Evolutionary conservation across 2,888 invertebrate genomes (phyloP), one percentile per base, ranked within the genome.

Genomic region (Xanthia togata): DNA sequence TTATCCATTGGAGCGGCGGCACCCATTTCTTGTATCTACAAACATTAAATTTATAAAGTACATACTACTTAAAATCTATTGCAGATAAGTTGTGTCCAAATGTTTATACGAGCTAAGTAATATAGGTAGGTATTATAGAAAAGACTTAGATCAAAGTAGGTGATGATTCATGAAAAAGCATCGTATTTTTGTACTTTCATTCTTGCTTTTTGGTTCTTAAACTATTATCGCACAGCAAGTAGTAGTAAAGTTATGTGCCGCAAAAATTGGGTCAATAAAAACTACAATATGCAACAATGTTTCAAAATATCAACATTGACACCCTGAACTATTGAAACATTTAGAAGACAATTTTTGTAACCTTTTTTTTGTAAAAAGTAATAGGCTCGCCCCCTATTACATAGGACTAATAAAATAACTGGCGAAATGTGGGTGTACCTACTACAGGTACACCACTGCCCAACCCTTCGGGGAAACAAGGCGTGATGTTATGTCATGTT

Each of bases 11-110:
- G 17, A 38, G 12, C 41, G n/a, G 53, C 62, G 23, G 73, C 70
- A 1, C 53, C 80, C 82, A 86, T 86, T 72, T 62, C 4, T 50
- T 73, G 14, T 14, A 68, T 70, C 86, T 86, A 70, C 74, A 84
- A 86, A 38, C 1, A 47, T 59, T 0, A 2, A 6, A 53, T 0
- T 31, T 50, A 50, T 57, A 23, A 70, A 68, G 44, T 41, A 38
- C 63, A 38, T n/a, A 14, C 2, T n/a, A 38, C n/a, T n/a, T n/a
- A n/a, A 35, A n/a, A 63, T 63, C 4, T 8, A 23, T 35, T 14
- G 62, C 35, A 23, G 23, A 6, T 35, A 12, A 35, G 8, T 62
- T 62, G 23, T 35, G 6, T 35, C 3, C 11, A 62, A 63, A 38
- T 35, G 3, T 8, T 38, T 8, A 23, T 35, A 38, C 14, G n/a